Conservation (phyloP, 1,140 invertebrate genomes). For the Sycophaga agraensis region DNA sequence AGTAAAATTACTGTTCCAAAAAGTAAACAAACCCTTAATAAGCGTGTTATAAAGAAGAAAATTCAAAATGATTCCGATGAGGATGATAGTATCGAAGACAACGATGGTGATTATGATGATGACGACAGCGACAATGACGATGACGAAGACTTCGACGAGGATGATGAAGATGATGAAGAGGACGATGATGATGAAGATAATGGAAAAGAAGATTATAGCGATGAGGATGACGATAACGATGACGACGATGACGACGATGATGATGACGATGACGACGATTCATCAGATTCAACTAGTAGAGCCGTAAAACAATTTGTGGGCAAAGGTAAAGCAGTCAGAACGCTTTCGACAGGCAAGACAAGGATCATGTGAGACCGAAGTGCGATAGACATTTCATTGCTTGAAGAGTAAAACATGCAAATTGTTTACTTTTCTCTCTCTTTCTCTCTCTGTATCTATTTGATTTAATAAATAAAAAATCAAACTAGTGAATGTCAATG, state of each 20-base stretch:
- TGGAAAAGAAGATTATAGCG: conserved; percentile 38
- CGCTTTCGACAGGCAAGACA: conserved; percentile 32
- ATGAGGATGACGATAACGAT: conserved; percentile 48
- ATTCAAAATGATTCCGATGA: conserved; percentile 40
- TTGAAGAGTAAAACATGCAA: conserved; percentile 13
- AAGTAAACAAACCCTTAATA: conserved; percentile 12
- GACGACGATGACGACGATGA: conserved; percentile 47
- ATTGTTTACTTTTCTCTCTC: neutral
- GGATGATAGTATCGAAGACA: conserved; percentile 46
- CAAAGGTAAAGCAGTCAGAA: conserved; percentile 45
- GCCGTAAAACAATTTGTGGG: conserved; percentile 47
- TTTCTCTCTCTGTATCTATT: neutral
- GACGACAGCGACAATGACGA: conserved; percentile 54
- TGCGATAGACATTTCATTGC: conserved; percentile 36
- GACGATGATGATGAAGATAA: conserved; percentile 54
- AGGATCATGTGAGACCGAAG: conserved; percentile 43
- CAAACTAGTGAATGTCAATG: neutral
- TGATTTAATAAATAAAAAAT: neutral
- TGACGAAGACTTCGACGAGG: conserved; percentile 50
- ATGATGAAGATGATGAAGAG: conserved; percentile 55
- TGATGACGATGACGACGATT: conserved; percentile 49
- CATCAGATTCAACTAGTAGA: conserved; percentile 42
- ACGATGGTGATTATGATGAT: conserved; percentile 44
- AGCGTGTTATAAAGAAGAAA: conserved; percentile 10
- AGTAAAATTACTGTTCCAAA: conserved; percentile 18